Evolutionary conservation across 2,888 invertebrate genomes (phyloP), one percentile per base, ranked within the genome.

Genomic region (Cataglyphis cursor): DNA sequence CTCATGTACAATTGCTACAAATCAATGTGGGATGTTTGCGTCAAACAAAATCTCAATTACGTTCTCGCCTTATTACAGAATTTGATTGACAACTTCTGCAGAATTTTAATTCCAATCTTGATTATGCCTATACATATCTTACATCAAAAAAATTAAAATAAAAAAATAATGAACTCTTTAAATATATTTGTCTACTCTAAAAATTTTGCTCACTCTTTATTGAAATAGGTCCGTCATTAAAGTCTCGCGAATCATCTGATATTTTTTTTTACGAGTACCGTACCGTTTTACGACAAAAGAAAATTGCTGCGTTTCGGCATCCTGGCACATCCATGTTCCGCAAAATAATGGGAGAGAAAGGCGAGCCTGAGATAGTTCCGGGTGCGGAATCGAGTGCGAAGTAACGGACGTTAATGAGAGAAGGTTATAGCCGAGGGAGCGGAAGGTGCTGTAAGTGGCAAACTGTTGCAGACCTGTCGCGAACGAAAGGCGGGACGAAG

Each of bases 391-490:
- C 84, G 73, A 48, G 83, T 65, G 75, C 68, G 61, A 81, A 86
- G 81, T 78, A 70, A 62, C 70, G 81, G 72, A 80, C 78, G 81
- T 87, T 83, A 88, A 88, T 85, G 87, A 88, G 88, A 82, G 85
- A 74, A 83, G 78, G 73, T 80, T 83, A 80, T 78, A 85, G 81
- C 74, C 75, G 85, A 44, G 80, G 80, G 80, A 51, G 80, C 81
- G 80, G 72, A 87, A 81, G 73, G 48, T 68, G 89, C 82, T 59
- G 88, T 83, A 85, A 88, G 88, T 85, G 87, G 88, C 88, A 88
- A 90, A 89, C 87, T 87, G 88, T 88, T 88, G 85, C 84, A 78
- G 87, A 83, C 80, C 78, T 81, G 76, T 78, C 73, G 82, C 82
- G 80, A 76, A 73, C 35, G 84, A 24, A 81, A 83, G 86, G 81